phyloP scores from a whole-genome alignment of 1,140 invertebrate genomes.

The Apocrypta bakeri region DNA sequence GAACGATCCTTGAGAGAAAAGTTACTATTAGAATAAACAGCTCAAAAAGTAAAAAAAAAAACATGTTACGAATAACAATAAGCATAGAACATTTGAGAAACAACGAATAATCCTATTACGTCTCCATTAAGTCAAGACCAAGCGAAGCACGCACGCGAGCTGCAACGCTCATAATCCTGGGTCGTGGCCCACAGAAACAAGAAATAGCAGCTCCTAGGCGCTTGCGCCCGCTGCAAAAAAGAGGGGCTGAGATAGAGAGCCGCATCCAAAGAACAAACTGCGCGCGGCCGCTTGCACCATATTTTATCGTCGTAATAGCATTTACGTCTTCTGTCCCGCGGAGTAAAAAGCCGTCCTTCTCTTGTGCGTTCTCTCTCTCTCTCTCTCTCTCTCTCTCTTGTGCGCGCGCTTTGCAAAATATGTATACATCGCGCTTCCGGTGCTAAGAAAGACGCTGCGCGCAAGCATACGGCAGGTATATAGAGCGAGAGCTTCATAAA shows the following conservation, averaged over 20 bases:
- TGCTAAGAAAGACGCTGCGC: neutral
- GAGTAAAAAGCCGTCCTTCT: slow-evolving; percentile 11
- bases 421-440: neutral
- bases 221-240: neutral
- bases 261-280: neutral
- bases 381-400: neutral
- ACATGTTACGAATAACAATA: too few relatives aligned
- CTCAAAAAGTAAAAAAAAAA: too few relatives aligned
- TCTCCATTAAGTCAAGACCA: too few relatives aligned
- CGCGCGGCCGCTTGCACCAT: neutral
- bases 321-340: slow-evolving; percentile 6
- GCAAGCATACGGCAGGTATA: neutral
- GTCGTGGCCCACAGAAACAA: neutral
- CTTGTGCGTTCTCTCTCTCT: too few relatives aligned
- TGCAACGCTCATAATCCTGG: neutral
- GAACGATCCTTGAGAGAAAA: too few relatives aligned
- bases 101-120: too few relatives aligned
- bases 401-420: neutral
- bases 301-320: slow-evolving; percentile 28
- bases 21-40: too few relatives aligned
- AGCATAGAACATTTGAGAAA: too few relatives aligned
- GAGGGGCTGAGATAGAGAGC: neutral
- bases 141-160: neutral
- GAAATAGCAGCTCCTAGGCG: neutral
- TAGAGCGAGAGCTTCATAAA: neutral